Percentiles rank a stretch among this genome's conserved stretches.
Conservation (phyloP, 2,113 vertebrate genomes). For the Gulo gulo region DNA sequence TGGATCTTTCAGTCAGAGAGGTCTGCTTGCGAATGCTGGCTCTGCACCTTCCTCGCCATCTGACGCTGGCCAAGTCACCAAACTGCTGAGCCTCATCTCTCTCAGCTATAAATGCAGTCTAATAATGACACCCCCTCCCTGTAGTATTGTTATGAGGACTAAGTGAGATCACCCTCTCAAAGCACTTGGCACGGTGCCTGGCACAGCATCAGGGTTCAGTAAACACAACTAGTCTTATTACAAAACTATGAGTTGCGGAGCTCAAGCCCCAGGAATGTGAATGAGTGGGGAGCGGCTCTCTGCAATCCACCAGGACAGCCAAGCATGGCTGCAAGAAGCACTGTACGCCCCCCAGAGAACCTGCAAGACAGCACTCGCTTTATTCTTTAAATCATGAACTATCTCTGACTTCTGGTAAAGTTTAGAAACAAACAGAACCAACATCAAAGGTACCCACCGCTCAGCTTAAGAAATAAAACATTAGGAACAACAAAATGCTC, state of each 20-base stretch:
- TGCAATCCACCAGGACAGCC: background rate
- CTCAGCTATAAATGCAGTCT: background rate
- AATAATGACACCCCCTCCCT: background rate
- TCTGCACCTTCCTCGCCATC: background rate
- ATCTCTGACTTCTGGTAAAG: background rate
- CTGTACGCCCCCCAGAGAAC: background rate
- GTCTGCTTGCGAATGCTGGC: background rate
- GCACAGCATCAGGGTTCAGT: background rate
- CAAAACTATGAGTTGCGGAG: background rate
- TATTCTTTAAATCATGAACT: background rate
- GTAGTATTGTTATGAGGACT: background rate
- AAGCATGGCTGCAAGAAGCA: background rate
- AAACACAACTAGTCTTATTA: background rate
- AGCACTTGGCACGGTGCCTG: background rate
- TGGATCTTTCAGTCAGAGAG: background rate
- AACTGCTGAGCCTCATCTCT: background rate
- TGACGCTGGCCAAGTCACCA: background rate
- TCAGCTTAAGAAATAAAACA: constrained; percentile 32
- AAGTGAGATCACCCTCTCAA: background rate
- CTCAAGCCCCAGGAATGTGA: background rate
- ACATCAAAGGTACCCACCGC: background rate
- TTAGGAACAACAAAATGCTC: background rate
- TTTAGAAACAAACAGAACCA: background rate
- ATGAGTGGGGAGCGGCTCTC: rapidly evolving
- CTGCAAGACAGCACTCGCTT: background rate